Evolutionary conservation across 2,797 vertebrate genomes (phyloP), one percentile per base, ranked within the genome.

Genomic region (Manis javanica): DNA sequence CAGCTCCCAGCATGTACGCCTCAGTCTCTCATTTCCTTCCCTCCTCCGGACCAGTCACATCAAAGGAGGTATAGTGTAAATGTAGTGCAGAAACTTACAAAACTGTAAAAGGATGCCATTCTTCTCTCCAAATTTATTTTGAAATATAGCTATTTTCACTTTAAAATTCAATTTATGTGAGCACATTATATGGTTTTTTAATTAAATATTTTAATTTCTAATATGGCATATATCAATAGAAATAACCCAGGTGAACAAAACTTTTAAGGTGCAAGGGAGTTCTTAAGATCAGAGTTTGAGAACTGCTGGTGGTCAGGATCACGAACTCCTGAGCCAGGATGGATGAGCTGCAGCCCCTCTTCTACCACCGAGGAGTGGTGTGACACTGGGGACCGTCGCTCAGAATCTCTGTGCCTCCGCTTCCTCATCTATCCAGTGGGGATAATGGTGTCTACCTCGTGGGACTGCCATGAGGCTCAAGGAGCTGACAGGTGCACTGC

Each of bases 121-220:
- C 42, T 57, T 77, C 86, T 95, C 29, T 39, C 59, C 66, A 59
- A 39, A 26, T 46, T 78, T 39, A 39, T 64, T 61, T 77, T 71
- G n/a, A 87, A 87, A 96, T 72, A 89, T 4, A 89, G 51, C 15
- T 94, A 42, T 42, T 46, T 93, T 96, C 51, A 68, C 88, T 75
- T 88, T 68, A 81, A 86, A 87, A 68, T 72, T 19, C 29, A 75
- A 86, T 64, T 75, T 68, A 68, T 90, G 5, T 88, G 53, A 68
- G 16, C 23, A 61, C 69, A 42, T 16, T 29, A 53, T 49, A 6
- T 21, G 59, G 31, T 89, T 37, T 90, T 94, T 95, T 85, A n/a
- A 88, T 81, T 85, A 87, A 74, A 68, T 77, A 26, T 90, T 66
- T 93, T 84, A 37, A 79, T 68, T 88, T 91, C 64, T 91, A 89